These are phyloP conservation scores for Chondrilla cf. caribensis DNA, from an alignment of 37 sponge, comb jelly and placozoan species.

Conservation along the genomic window DNA sequence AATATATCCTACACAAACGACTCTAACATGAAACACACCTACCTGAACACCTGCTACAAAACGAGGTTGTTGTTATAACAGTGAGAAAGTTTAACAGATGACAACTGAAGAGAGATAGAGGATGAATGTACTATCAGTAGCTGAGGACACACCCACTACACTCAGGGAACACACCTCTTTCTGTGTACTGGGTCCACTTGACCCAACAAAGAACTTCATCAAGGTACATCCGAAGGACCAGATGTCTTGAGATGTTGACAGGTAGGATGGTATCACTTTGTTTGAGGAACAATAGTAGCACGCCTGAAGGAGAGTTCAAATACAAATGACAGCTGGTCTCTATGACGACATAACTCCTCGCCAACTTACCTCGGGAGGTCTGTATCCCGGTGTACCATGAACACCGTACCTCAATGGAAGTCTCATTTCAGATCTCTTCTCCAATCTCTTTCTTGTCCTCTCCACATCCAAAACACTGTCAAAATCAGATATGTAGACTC, in stretches of 20 bases:
- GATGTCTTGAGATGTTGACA: slow-evolving; percentile 17
- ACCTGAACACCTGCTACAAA: background rate
- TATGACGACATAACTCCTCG: background rate
- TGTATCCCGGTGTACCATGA: background rate
- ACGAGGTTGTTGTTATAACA: background rate
- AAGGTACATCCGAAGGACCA: slow-evolving; percentile 30
- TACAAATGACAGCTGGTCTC: background rate
- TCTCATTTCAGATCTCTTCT: background rate
- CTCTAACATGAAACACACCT: too few species aligned
- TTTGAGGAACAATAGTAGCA: background rate
- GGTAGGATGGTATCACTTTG: background rate
- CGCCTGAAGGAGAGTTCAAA: background rate
- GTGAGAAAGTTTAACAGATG: background rate
- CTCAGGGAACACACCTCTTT: background rate
- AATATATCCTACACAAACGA: too few species aligned
- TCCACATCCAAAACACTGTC: slow-evolving; percentile 46
- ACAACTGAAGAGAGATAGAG: background rate
- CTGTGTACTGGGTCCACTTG: slow-evolving; percentile 28
- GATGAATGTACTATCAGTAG: background rate
- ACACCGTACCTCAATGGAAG: background rate
- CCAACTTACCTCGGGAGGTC: slow-evolving; percentile 7
- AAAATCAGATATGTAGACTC: slow-evolving; percentile 37
- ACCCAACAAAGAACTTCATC: slow-evolving; percentile 28
- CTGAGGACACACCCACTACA: background rate
- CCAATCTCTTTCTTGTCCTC: background rate